Percentiles rank a stretch among this genome's conserved stretches.
Conservation (phyloP, 2,113 vertebrate species). For the Muntiacus muntjak region DNA sequence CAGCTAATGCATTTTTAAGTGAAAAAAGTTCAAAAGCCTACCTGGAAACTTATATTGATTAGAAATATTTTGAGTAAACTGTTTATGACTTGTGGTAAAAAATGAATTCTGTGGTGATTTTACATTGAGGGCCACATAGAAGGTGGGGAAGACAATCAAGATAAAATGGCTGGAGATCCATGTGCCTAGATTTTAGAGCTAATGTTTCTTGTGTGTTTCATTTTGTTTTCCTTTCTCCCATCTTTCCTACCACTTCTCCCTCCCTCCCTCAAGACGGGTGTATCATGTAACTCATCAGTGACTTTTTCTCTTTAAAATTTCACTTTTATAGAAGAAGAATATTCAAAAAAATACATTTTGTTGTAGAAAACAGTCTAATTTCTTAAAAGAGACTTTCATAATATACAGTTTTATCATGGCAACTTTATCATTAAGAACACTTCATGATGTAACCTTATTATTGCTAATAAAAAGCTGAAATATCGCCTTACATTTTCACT, state of each 20-base stretch:
- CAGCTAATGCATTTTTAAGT: not conserved
- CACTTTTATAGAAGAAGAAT: not conserved
- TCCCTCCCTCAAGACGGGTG: not conserved
- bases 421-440: not conserved
- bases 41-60: not conserved
- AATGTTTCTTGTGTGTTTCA: not conserved
- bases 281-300: not conserved
- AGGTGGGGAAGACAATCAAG: not conserved
- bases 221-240: not conserved
- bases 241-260: not conserved
- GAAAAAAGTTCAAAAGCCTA: not conserved
- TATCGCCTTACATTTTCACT: not conserved
- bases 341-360: not conserved
- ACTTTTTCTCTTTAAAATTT: not conserved
- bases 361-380: not conserved
- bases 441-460: not conserved
- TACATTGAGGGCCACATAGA: not conserved
- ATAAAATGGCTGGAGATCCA: not conserved
- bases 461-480: not conserved
- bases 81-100: not conserved
- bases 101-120: not conserved
- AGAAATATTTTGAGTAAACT: not conserved
- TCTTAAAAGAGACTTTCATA: not conserved
- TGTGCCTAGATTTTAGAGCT: not conserved
- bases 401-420: not conserved